Base-by-base conservation (phyloP, 2,113 vertebrate species). In the Microtus richardsoni region DNA sequence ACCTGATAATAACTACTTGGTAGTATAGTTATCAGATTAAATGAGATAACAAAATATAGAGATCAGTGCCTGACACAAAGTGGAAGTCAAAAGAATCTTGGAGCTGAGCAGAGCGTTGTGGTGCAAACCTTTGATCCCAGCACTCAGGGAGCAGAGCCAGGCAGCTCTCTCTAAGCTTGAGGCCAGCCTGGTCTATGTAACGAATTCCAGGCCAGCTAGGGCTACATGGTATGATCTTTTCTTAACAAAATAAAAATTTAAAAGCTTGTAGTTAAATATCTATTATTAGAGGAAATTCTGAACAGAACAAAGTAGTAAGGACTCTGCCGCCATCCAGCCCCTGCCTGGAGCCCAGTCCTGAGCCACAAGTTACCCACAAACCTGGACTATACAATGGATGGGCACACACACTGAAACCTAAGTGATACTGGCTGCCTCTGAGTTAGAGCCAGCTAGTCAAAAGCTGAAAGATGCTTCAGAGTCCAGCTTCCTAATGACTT, bases 401-500 rank as follows among this genome's bases (percentile, higher is more conserved):
- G 54, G 64, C 70, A 70, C 13, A 92, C n/a, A 93, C 91, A 83
- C 36, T 8, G 88, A 97, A 94, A 92, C 86, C 73, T 54, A 36
- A 52, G 17, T 0, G 9, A 47, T 13, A 58, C 22, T 95, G 83
- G 24, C 58, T 52, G 70, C 93, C 89, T 95, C 92, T 1, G 1
- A 87, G 70, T 75, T 90, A 80, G 87, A 77, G 64, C 47, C 33
- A 93, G 94, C 7, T 97, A 85, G 0, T 0, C 26, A 60, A 97
- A 88, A 0, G 12, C 5, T 84, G 22, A 84, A 64, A 64, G 83
- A 21, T 94, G 95, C 95, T 5, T 0, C 14, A 91, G 91, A 79
- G 82, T 4, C 73, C 87, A 91, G 49, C 85, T 96, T 95, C 60
- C 84, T 30, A 93, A 91, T 94, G 96, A 97, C 95, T 94, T 47